Evolutionary conservation across 37 sponge, comb jelly and placozoan genomes (phyloP), one percentile per base, ranked within the genome.

Genomic region (Cliona cf. orientalis): DNA sequence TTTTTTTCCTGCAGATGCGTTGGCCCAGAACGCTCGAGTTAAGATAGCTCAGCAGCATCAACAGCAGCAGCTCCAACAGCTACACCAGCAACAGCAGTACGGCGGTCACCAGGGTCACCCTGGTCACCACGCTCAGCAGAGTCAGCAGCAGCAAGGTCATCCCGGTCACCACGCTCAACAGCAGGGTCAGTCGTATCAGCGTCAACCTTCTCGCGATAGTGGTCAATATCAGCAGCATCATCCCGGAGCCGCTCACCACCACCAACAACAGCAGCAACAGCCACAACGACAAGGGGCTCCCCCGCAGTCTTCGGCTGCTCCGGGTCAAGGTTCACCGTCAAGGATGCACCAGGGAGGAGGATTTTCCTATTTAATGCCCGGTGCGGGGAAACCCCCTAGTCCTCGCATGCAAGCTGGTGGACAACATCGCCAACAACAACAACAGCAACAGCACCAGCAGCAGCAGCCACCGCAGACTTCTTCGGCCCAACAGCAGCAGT

Each of bases 11-110:
- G 1, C 46, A 87, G 89, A 82, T 69, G 89, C 89, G 28, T 36
- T 83, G 41, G 79, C 83, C 22, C 77, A 78, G 29, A 55, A 71
- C 55, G 79, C 78, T 14, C 39, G 79, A 26, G 38, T 57, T 0
- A 66, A 62, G 22, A 70, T 81, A 7, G 71, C 38, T 31, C 75
- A 84, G 5, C 78, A 80, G 45, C 87, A 87, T 34, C 87, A 87
- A 38, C 76, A 46, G 61, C 76, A 65, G 40, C 29, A 5, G 3
- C 49, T 4, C 5, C 58, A 55, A 22, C 74, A 73, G 58, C 74
- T 37, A 22, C 77, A 62, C 43, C 49, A 44, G 12, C 75, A 74
- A 58, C 62, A 61, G 25, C 62, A 61, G 6, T 26, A 31, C 23
- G 28, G 62, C 28, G 25, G 6, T 6, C 19, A 61, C 5, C 6